Percentiles rank a stretch among this genome's conserved stretches.
These are phyloP conservation scores for Tachysurus vachellii DNA, from an alignment of 2,113 vertebrate species.

Conservation along the genomic window DNA sequence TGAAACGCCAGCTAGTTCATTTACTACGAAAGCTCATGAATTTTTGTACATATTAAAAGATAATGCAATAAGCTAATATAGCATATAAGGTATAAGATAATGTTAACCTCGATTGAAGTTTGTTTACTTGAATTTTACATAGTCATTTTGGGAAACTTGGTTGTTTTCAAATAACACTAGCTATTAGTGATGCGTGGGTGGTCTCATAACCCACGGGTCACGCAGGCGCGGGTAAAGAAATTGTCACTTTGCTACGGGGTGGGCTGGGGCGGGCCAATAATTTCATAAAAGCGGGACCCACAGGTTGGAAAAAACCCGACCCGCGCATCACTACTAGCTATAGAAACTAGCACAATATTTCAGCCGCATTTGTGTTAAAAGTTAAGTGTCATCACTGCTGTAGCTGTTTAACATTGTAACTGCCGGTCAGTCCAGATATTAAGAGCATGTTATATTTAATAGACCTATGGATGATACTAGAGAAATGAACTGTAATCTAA, in stretches of 20 bases:
- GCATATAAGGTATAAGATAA: too few relatives aligned
- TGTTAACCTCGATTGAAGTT: not conserved
- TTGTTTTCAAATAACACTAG: not conserved
- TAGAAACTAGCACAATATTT: too few relatives aligned
- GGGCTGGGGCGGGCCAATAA: too few relatives aligned
- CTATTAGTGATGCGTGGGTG: too few relatives aligned
- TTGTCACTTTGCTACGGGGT: too few relatives aligned
- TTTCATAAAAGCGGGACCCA: too few relatives aligned
- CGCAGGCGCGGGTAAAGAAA: too few relatives aligned
- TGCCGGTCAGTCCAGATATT: not conserved
- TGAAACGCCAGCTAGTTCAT: not conserved
- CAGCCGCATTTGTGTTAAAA: not conserved
- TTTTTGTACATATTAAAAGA: not conserved
- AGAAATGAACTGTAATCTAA: not conserved
- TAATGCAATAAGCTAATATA: not conserved
- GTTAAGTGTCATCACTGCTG: not conserved
- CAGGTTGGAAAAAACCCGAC: too few relatives aligned
- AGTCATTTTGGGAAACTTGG: not conserved
- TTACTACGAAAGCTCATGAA: not conserved
- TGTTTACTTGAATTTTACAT: not conserved
- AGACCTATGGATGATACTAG: not conserved
- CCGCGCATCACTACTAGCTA: too few relatives aligned
- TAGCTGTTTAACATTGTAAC: not conserved
- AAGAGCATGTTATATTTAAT: not conserved
- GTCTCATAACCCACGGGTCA: too few relatives aligned